phyloP scores from a whole-genome alignment of 2,113 vertebrate genomes.

The Puffinus mauretanicus region DNA sequence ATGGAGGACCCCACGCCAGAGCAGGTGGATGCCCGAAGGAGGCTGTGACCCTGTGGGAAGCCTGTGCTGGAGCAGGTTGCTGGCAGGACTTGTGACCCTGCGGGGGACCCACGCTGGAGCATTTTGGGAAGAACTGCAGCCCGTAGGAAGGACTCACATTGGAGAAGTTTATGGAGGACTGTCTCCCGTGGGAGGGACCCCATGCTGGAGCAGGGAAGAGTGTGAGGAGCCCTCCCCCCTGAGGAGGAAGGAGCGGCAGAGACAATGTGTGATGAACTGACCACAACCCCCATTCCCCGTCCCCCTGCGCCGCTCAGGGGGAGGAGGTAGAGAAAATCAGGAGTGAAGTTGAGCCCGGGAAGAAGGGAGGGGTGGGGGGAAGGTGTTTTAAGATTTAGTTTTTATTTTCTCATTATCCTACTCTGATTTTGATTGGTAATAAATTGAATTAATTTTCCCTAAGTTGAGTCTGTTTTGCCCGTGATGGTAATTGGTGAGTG shows the following conservation, averaged over 20 bases:
- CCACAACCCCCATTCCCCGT: not conserved
- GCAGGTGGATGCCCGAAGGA: not conserved
- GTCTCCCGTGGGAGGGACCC: not conserved
- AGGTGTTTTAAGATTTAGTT: not conserved
- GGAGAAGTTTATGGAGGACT: not conserved
- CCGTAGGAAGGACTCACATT: not conserved
- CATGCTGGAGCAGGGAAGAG: not conserved
- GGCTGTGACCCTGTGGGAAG: not conserved
- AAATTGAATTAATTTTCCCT: not conserved
- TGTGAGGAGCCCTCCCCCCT: not conserved
- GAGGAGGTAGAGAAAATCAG: not conserved
- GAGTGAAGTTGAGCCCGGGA: not conserved
- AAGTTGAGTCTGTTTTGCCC: not conserved
- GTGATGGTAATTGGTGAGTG: not conserved
- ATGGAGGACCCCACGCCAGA: not conserved
- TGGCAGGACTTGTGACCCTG: too few relatives aligned
- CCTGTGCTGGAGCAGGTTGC: not conserved
- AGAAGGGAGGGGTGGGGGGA: not conserved
- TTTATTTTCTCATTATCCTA: not conserved
- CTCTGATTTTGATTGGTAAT: not conserved
- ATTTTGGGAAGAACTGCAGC: not conserved
- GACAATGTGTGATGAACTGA: not conserved
- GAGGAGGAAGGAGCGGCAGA: not conserved
- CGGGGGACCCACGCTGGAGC: not conserved
- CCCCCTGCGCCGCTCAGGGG: rapidly evolving